phyloP scores from a whole-genome alignment of 2,113 vertebrate species.

The Empidonax traillii region DNA sequence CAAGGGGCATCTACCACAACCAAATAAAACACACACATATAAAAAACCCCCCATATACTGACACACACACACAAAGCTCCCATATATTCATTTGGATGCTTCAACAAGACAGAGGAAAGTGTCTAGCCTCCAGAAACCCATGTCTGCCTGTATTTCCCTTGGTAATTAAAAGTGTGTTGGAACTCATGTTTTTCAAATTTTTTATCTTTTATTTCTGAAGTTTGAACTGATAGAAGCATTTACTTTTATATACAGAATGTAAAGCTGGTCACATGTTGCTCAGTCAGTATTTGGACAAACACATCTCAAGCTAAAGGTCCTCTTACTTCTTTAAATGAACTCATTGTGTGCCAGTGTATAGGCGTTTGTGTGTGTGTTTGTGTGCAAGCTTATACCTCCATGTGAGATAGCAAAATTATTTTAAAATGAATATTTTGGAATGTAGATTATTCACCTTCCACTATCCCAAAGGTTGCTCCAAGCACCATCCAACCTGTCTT shows the following conservation, averaged over 20 bases:
- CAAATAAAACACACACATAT: no score
- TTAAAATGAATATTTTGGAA: not conserved
- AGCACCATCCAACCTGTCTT: not conserved
- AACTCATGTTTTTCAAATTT: not conserved
- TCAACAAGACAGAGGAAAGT: not conserved
- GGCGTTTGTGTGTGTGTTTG: not conserved
- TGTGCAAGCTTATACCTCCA: not conserved
- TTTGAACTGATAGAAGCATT: not conserved
- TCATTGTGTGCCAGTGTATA: accelerated
- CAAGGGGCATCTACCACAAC: not conserved
- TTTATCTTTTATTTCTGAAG: not conserved
- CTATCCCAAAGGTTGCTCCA: not conserved
- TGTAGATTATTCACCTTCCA: no score
- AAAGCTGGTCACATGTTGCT: not conserved
- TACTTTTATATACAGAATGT: not conserved
- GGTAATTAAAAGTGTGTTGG: not conserved
- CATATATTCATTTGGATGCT: not conserved
- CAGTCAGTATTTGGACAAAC: not conserved
- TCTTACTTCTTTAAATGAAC: not conserved
- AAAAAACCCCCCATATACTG: no score
- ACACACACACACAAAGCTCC: no score
- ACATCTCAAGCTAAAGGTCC: not conserved
- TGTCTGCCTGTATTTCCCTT: not conserved
- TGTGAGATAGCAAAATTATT: not conserved
- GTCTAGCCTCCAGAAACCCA: not conserved